Percentiles rank a stretch among this genome's conserved stretches.
These are phyloP conservation scores for Acipenser transmontanus DNA, from an alignment of 2,797 vertebrate genomes.

Conservation along the genomic window DNA sequence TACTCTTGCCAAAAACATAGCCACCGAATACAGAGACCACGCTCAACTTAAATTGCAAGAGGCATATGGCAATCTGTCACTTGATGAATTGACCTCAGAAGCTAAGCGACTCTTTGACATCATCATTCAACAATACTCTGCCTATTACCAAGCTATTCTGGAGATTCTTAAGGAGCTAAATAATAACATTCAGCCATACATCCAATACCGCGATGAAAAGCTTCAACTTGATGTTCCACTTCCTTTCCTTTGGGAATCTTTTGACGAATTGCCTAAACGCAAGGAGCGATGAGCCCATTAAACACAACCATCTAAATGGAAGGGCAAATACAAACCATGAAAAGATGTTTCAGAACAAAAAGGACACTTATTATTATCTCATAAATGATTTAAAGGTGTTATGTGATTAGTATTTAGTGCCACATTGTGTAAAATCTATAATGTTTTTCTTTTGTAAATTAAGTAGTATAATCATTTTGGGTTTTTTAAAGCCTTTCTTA, in stretches of 20 bases:
- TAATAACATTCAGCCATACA: constrained; percentile 51
- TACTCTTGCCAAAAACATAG: constrained; percentile 40
- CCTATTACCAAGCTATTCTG: constrained; percentile 46
- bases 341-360: constrained; percentile 10
- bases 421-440: constrained; percentile 52
- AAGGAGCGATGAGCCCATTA: constrained; percentile 31
- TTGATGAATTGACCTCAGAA: constrained; percentile 41
- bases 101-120: constrained; percentile 46
- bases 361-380: constrained; percentile 6
- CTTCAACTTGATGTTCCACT: constrained; percentile 71
- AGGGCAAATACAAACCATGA: constrained; percentile 1
- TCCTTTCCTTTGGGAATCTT: constrained; percentile 64
- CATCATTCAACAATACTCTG: constrained; percentile 46
- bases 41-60: constrained; percentile 60
- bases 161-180: constrained; percentile 53
- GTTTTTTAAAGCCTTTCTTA: constrained; percentile 27
- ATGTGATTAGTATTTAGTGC: constrained; percentile 25
- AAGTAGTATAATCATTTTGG: constrained; percentile 25
- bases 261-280: constrained; percentile 56
- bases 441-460: constrained; percentile 51
- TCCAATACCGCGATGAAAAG: constrained; percentile 62
- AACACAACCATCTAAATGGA: constrained; percentile 38
- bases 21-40: constrained; percentile 55
- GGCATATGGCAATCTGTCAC: constrained; percentile 44
- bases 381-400: constrained; percentile 33